phyloP scores from a whole-genome alignment of 2,113 vertebrate genomes.

The Myiagra hebetior region DNA sequence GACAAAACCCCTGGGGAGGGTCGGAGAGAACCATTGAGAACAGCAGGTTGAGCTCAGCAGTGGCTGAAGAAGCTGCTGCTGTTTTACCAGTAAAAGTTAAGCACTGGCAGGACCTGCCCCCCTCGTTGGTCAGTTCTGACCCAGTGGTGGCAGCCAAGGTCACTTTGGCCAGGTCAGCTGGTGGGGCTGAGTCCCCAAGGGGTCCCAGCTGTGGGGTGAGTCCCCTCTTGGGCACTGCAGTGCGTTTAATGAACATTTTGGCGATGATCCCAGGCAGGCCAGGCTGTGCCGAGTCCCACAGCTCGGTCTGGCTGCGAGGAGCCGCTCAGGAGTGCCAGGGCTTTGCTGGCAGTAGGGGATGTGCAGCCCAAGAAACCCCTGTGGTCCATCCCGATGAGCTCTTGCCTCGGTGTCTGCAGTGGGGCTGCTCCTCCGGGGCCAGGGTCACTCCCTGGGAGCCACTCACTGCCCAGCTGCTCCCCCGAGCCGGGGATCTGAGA shows the following conservation, averaged over 20 bases:
- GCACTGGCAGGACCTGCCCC: background rate
- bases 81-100: background rate
- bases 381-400: rapidly evolving
- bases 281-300: rapidly evolving
- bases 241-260: rapidly evolving
- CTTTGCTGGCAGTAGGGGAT: background rate
- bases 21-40: rapidly evolving
- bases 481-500: rapidly evolving
- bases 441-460: rapidly evolving
- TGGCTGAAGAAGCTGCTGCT: background rate
- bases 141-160: rapidly evolving
- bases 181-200: background rate
- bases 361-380: too few species aligned
- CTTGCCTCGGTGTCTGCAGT: rapidly evolving
- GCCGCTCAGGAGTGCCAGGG: rapidly evolving
- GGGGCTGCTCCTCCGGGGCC: background rate
- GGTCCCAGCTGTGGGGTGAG: background rate
- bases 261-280: rapidly evolving
- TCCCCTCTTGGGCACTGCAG: rapidly evolving
- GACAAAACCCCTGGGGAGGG: background rate
- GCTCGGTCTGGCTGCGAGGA: background rate
- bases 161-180: background rate
- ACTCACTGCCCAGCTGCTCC: background rate
- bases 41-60: background rate
- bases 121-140: rapidly evolving